These are phyloP conservation scores for Eolophus roseicapilla DNA, from an alignment of 2,113 vertebrate species.

Conservation along the genomic window DNA sequence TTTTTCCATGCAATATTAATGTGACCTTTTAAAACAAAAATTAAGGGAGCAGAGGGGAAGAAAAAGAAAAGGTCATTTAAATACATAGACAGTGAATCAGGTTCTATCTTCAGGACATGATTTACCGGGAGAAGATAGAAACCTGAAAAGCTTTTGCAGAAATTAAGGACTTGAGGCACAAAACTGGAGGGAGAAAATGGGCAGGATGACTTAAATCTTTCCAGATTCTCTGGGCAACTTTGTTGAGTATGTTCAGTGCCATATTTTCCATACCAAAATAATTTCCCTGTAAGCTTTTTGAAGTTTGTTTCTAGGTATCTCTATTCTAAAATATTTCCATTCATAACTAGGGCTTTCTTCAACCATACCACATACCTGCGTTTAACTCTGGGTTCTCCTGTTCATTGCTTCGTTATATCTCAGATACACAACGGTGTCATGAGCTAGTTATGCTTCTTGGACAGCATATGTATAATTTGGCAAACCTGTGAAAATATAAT, in stretches of 20 bases:
- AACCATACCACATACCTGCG: not conserved
- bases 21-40: not conserved
- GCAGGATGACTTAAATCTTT: not conserved
- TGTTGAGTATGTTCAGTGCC: not conserved
- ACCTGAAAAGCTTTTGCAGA: not conserved
- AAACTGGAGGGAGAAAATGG: not conserved
- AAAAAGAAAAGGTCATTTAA: not conserved
- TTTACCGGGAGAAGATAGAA: not conserved
- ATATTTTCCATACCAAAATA: not conserved
- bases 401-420: not conserved
- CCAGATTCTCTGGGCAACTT: not conserved
- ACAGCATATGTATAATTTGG: not conserved
- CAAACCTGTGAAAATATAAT: not conserved
- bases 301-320: not conserved
- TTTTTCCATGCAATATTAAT: not conserved
- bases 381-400: not conserved
- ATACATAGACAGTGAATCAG: not conserved
- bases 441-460: not conserved
- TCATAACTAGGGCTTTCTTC: not conserved
- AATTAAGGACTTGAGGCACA: not conserved
- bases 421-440: not conserved
- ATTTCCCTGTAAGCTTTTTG: not conserved
- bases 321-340: not conserved
- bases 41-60: not conserved
- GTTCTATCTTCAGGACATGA: not conserved